phyloP scores from a whole-genome alignment of 2,888 invertebrate species.

The Ennomos fuscantarius region DNA sequence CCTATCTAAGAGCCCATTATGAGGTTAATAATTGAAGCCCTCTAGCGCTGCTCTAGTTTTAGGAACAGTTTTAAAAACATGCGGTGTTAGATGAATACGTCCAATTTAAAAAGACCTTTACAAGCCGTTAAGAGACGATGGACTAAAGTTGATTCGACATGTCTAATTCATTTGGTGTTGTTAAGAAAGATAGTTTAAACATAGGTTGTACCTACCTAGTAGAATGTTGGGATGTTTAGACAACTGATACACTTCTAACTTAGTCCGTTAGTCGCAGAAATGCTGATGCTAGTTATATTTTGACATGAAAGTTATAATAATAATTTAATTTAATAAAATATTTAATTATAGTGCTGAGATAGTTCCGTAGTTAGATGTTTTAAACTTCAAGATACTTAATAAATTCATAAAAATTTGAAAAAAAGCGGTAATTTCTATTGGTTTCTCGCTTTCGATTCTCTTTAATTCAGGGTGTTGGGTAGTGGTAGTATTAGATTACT shows the following conservation, averaged over 20 bases:
- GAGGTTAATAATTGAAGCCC: constrained; percentile 60
- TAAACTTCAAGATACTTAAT: constrained; percentile 4
- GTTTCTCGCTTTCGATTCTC: too few species aligned
- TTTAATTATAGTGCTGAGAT: neutral
- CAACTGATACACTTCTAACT: constrained; percentile 52
- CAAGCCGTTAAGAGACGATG: constrained; percentile 15
- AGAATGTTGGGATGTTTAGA: constrained; percentile 45
- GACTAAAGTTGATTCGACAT: constrained; percentile 19
- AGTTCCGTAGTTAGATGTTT: neutral
- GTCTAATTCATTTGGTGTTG: constrained; percentile 39
- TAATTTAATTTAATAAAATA: too few species aligned
- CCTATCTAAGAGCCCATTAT: constrained; percentile 1
- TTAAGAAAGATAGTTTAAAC: constrained; percentile 34
- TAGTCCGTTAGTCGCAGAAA: constrained; percentile 39
- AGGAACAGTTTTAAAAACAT: constrained; percentile 55
- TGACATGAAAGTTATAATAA: too few species aligned
- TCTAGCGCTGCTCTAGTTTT: constrained; percentile 55
- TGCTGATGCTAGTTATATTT: constrained; percentile 7
- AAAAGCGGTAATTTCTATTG: too few species aligned
- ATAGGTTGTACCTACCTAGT: constrained; percentile 33
- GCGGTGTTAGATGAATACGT: constrained; percentile 13
- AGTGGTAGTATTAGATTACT: too few species aligned
- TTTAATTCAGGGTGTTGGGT: too few species aligned
- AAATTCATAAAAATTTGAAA: too few species aligned
- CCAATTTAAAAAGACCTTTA: constrained; percentile 43